Evolutionary conservation across 2,797 vertebrate genomes (phyloP), one percentile per base, ranked within the genome.

Genomic region (Enteromius fasciolatus): DNA sequence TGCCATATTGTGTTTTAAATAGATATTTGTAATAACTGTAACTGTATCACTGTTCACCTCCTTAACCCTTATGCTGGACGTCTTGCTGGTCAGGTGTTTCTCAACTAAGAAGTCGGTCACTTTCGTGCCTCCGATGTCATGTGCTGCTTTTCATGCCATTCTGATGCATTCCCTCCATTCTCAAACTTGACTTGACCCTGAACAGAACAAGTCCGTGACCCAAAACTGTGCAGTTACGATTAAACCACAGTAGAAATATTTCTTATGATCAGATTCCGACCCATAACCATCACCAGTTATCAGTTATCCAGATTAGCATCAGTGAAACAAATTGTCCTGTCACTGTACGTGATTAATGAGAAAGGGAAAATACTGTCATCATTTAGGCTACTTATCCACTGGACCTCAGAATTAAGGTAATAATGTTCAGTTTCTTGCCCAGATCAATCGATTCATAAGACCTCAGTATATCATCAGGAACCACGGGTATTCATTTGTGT

Each of bases 71-170:
- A 86, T 87, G 93, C 89, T 93, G 4, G 85, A 86, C 73, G 90
- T 94, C 86, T 94, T 92, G 9, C 91, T 89, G 2, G 87, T 89
- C 50, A 86, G 18, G 0, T 73, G 90, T 23, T 67, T 67, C 10
- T 39, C 2, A 1, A 1, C 12, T 59, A 59, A 33, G 33, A 94
- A 94, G 63, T 88, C 86, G 76, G 88, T 94, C 81, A 95, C 87
- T 31, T 90, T 90, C 18, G 86, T 81, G 10, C 90, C 90, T 3
- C 94, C 88, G 0, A 91, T 3, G 31, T 31, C 31, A 31, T 89
- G 91, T 0, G 91, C 92, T 18, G 92, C 91, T 87, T 95, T 95
- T 92, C 92, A 93, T 84, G 92, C 92, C 88, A 93, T 91, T 89
- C 89, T 91, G 79, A 93, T 90, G 72, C 88, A 89, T 67, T 92